Conservation (phyloP, 2,888 invertebrate genomes). For the Galerucella pusilla region DNA sequence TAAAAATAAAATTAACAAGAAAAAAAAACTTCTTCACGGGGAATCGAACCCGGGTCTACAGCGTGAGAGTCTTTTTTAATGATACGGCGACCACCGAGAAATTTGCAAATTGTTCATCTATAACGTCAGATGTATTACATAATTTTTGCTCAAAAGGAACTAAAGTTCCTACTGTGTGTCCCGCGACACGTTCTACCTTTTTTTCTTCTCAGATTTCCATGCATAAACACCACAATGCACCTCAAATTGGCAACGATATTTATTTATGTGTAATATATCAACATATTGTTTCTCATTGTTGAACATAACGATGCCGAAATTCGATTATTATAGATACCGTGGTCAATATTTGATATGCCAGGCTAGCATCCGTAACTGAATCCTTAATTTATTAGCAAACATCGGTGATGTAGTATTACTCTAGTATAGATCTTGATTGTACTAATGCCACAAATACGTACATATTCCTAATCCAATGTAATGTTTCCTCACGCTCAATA, state of each 20-base stretch:
- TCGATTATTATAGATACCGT: neutral
- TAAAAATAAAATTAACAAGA: too few relatives aligned
- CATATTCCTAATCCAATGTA: neutral
- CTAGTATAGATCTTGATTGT: neutral
- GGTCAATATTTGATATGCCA: slow-evolving; percentile 1
- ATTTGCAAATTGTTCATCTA: too few relatives aligned
- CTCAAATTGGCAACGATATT: neutral
- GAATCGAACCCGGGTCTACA: too few relatives aligned
- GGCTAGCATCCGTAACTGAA: neutral
- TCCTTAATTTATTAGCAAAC: slow-evolving; percentile 7
- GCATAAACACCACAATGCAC: too few relatives aligned
- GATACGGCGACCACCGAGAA: too few relatives aligned
- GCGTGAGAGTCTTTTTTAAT: too few relatives aligned
- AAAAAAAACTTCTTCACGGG: too few relatives aligned
- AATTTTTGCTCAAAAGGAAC: too few relatives aligned
- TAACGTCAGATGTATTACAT: too few relatives aligned
- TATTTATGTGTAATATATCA: neutral
- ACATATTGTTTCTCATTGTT: neutral
- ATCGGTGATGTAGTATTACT: neutral
- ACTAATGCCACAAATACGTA: neutral
- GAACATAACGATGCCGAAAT: neutral
- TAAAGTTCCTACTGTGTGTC: too few relatives aligned
- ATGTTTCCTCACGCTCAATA: neutral
- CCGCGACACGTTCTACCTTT: too few relatives aligned
- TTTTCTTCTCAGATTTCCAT: too few relatives aligned